Percentiles rank a stretch among this genome's conserved stretches.
Conservation (phyloP, 2,888 invertebrate genomes). For the Horisme vitalbata region DNA sequence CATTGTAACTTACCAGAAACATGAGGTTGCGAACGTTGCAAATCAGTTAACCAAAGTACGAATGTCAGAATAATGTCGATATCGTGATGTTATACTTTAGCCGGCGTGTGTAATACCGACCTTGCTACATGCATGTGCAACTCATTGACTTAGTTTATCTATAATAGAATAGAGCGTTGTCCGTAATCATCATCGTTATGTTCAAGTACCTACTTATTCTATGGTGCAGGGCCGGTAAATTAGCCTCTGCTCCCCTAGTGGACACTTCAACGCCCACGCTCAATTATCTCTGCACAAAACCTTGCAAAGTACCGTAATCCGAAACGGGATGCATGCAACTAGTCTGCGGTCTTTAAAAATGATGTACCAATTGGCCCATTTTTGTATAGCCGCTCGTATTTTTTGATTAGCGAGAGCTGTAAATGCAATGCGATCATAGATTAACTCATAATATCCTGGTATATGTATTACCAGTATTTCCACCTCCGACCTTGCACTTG, state of each 20-base stretch:
- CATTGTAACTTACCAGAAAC: conserved; percentile 3
- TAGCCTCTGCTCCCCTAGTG: conserved; percentile 43
- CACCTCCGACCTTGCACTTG: conserved; percentile 40
- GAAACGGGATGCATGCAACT: conserved; percentile 29
- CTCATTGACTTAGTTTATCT: conserved; percentile 43
- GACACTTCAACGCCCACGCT: conserved; percentile 55
- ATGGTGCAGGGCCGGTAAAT: conserved; percentile 50
- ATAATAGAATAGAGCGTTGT: conserved; percentile 42
- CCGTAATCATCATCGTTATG: conserved; percentile 34
- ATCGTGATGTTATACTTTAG: conserved; percentile 49
- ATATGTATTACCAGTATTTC: conserved; percentile 13
- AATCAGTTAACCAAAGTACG: conserved; percentile 25
- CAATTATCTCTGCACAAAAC: conserved; percentile 45
- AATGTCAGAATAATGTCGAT: conserved; percentile 45
- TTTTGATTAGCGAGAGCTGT: background rate
- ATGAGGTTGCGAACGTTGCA: conserved; percentile 36
- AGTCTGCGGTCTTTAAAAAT: conserved; percentile 24
- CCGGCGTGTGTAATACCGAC: conserved; percentile 49
- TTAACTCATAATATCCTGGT: background rate
- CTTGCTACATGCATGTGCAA: conserved; percentile 52
- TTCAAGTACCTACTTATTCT: conserved; percentile 2
- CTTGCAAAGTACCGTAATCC: conserved; percentile 29
- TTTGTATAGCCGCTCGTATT: background rate
- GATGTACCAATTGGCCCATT: conserved; percentile 28
- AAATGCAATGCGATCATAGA: background rate